Conservation (phyloP, 1,140 invertebrate genomes). For the Drosophila malerkotliana region DNA sequence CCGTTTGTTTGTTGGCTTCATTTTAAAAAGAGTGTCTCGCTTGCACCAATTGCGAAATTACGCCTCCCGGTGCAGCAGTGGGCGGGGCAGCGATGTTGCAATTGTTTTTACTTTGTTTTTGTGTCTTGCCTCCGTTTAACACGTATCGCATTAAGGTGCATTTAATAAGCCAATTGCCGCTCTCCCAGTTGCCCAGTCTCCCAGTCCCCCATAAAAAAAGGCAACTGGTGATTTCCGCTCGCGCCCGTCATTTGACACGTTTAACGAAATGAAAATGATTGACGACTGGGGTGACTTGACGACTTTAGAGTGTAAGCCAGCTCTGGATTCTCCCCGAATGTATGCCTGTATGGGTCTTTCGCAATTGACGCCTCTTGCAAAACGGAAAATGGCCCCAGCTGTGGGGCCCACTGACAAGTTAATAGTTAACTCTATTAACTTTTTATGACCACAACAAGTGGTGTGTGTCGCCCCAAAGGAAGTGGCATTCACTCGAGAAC, state of each 20-base stretch:
- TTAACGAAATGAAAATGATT: slow-evolving; percentile 76
- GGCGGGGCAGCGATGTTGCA: slow-evolving; percentile 32
- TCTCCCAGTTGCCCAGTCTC: slow-evolving; percentile 15
- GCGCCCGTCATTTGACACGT: slow-evolving; percentile 68
- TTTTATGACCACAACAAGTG: slow-evolving; percentile 50
- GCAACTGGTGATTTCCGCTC: slow-evolving; percentile 59
- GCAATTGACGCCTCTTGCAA: slow-evolving; percentile 48
- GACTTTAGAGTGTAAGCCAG: slow-evolving; percentile 2
- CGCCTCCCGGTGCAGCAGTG: slow-evolving; percentile 33
- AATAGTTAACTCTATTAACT: slow-evolving; percentile 64
- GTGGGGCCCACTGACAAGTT: slow-evolving; percentile 68
- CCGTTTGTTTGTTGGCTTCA: slow-evolving; percentile 1
- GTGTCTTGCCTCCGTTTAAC: slow-evolving; percentile 14
- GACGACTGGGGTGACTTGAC: slow-evolving; percentile 52
- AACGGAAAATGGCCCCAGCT: slow-evolving; percentile 48
- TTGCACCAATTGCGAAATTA: slow-evolving; percentile 47
- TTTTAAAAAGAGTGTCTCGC: slow-evolving; percentile 26
- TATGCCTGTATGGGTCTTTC: not conserved
- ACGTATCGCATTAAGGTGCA: slow-evolving; percentile 52
- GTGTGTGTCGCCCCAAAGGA: slow-evolving; percentile 48
- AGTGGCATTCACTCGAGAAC: slow-evolving; percentile 48
- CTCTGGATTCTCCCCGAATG: slow-evolving; percentile 16
- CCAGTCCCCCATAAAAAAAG: slow-evolving; percentile 50
- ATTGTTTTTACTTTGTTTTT: slow-evolving; percentile 26
- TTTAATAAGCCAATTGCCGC: slow-evolving; percentile 40